Conservation (phyloP, 2,888 invertebrate genomes). For the Scaptomyza polygonia region DNA sequence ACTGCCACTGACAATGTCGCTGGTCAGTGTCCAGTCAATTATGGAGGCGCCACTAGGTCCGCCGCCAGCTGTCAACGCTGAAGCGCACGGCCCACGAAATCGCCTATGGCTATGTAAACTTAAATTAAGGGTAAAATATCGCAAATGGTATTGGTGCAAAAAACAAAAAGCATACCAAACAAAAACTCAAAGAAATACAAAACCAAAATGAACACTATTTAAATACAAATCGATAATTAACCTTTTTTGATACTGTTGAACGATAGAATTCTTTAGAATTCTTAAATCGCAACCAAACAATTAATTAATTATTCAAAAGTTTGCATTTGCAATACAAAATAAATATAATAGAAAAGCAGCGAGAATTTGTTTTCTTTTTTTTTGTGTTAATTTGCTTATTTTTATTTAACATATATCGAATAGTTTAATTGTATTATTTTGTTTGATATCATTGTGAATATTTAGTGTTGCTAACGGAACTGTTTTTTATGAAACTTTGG, state of each 20-base stretch:
- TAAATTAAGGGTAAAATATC: slow-evolving; percentile 83
- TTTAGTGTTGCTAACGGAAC: neutral
- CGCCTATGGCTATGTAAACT: slow-evolving; percentile 77
- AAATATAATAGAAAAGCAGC: slow-evolving; percentile 48
- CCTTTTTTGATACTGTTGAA: slow-evolving; percentile 1
- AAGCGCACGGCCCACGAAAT: slow-evolving; percentile 47
- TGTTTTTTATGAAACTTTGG: no score
- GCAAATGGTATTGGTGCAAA: slow-evolving; percentile 83
- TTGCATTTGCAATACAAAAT: slow-evolving; percentile 28
- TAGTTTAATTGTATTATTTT: neutral
- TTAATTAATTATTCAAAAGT: slow-evolving; percentile 6
- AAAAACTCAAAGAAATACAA: slow-evolving; percentile 46
- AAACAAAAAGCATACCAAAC: slow-evolving; percentile 55
- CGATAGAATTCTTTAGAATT: neutral
- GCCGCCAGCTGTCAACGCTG: slow-evolving; percentile 61
- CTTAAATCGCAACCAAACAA: slow-evolving; percentile 1
- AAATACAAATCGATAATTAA: slow-evolving; percentile 6
- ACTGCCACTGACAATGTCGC: slow-evolving; percentile 24
- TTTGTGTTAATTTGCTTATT: neutral
- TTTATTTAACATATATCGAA: neutral
- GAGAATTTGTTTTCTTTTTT: slow-evolving; percentile 17
- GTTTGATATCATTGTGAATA: no score
- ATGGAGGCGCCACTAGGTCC: slow-evolving; percentile 35
- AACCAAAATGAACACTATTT: slow-evolving; percentile 23
- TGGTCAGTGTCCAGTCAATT: slow-evolving; percentile 33